Percentiles rank a stretch among this genome's conserved stretches.
phyloP scores from a whole-genome alignment of 1,140 invertebrate genomes.

The Scaptomyza hsui region DNA sequence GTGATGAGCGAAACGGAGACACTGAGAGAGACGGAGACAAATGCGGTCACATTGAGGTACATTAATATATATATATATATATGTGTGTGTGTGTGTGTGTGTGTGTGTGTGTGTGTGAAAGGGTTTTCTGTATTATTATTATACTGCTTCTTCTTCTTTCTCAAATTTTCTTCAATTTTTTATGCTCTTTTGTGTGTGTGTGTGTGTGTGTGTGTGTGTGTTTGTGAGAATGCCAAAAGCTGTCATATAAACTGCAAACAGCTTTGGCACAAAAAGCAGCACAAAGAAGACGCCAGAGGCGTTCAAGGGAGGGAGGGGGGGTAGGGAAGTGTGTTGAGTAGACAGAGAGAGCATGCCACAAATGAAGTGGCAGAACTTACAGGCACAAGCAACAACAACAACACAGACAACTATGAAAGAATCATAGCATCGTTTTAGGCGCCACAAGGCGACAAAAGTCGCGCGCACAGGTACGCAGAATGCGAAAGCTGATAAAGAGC shows the following conservation, averaged over 20 bases:
- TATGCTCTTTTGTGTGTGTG: constrained; percentile 4
- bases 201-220: constrained; percentile 25
- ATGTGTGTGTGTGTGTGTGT: background rate
- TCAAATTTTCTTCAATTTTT: constrained; percentile 17
- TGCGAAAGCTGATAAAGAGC: background rate
- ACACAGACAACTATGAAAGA: constrained; percentile 44
- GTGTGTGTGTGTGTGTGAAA: constrained; percentile 46
- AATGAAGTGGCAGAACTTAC: constrained; percentile 62
- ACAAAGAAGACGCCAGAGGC: constrained; percentile 63
- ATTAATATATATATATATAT: constrained; percentile 63
- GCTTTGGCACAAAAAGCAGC: constrained; percentile 37
- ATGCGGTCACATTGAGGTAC: constrained; percentile 74
- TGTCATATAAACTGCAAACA: constrained; percentile 61
- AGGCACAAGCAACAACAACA: constrained; percentile 12
- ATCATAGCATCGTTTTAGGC: constrained; percentile 70
- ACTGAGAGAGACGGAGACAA: constrained; percentile 32
- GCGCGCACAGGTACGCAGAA: constrained; percentile 34
- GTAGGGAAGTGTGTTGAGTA: background rate
- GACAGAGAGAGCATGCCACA: constrained; percentile 42
- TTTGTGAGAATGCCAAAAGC: constrained; percentile 36
- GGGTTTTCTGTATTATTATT: constrained; percentile 30
- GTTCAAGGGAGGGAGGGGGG: constrained; percentile 6
- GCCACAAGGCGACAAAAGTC: constrained; percentile 28
- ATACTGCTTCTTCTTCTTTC: constrained; percentile 3
- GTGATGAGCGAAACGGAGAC: constrained; percentile 52